Base-by-base conservation (phyloP, 2,113 vertebrate species). In the Oryzias celebensis region DNA sequence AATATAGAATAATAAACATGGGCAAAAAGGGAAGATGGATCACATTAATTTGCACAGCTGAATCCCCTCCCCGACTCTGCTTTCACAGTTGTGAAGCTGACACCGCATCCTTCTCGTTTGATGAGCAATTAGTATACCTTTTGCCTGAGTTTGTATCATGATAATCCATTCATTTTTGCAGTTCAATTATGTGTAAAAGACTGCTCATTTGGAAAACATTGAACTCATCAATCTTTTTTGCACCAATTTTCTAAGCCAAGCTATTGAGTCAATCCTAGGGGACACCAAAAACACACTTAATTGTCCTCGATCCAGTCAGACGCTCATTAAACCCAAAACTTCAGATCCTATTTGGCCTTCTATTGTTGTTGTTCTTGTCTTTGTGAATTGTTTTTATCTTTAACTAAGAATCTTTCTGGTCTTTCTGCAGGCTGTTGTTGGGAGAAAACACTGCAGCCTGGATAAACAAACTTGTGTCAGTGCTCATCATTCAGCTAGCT, bases 141-240 rank as follows among this genome's bases (percentile, higher is more conserved):
- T 90, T 77, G 76, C 81, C 78, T 83, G 84, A 83, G 81, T 87
- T 88, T 88, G 87, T 87, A 86, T 90, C 89, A 49, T 81, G 85
- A 88, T 90, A 81, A 91, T 90, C 86, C 87, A 86, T 90, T 91
- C 87, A 88, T 91, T 91, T 91, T 86, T 85, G 58, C 50, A 77
- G 79, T 85, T 82, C 90, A 90, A 91, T 91, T 89, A 91, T 83
- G 89, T 89, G 85, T 83, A 85, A 89, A 82, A 89, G 85, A 75
- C 75, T 80, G 80, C 85, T 91, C 86, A 85, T 90, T 90, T 91
- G 85, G 86, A 89, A 91, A 91, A 88, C 81, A 88, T 88, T 88
- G 87, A 87, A 84, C 86, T 91, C 89, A 91, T 91, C 91, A 90
- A 90, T 92, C 90, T 90, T 89, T 36, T 90, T 85, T 80, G 82